phyloP scores from a whole-genome alignment of 2,797 vertebrate genomes.

The Galagoides demidoff region DNA sequence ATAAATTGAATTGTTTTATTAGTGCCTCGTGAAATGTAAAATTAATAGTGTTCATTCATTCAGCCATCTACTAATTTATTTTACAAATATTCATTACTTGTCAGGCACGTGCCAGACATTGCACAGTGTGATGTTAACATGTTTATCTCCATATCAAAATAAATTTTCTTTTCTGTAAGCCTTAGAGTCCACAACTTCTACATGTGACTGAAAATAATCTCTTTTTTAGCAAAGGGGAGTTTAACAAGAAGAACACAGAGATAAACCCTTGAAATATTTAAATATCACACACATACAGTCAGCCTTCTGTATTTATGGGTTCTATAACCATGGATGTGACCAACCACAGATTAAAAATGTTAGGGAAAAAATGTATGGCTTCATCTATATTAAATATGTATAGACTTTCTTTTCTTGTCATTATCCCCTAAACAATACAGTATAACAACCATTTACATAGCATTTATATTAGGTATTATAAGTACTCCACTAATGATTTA shows the following conservation, averaged over 20 bases:
- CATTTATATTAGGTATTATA: background rate
- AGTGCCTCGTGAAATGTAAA: slow-evolving; percentile 11
- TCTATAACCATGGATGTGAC: background rate
- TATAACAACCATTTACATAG: background rate
- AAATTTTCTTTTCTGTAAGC: background rate
- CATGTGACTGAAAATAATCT: background rate
- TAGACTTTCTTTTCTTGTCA: background rate
- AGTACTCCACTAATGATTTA: background rate
- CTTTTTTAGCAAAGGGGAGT: background rate
- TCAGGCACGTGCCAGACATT: background rate
- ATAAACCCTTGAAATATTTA: slow-evolving; percentile 16
- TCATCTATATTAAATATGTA: background rate
- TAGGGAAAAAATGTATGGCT: background rate
- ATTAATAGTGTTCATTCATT: background rate
- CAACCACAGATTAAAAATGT: background rate
- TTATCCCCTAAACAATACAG: background rate
- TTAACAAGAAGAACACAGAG: background rate
- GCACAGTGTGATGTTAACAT: background rate
- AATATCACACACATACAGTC: background rate
- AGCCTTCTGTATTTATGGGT: background rate
- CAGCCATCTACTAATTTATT: background rate
- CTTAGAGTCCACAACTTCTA: background rate
- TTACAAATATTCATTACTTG: background rate
- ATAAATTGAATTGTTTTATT: background rate
- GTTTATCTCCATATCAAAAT: slow-evolving; percentile 21